These are phyloP conservation scores for Phthorimaea operculella DNA, from an alignment of 1,140 invertebrate genomes.

Conservation along the genomic window DNA sequence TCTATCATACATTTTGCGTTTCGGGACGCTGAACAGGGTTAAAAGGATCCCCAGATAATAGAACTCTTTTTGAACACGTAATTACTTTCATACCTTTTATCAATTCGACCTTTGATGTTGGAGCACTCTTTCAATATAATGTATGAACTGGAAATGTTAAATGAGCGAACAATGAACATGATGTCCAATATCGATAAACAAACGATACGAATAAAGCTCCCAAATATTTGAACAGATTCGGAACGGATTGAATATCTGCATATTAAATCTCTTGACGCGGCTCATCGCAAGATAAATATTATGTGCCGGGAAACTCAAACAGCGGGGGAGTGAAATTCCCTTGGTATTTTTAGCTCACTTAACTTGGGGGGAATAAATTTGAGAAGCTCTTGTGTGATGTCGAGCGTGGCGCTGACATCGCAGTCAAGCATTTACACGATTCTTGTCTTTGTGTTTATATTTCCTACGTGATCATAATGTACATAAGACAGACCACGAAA, in stretches of 20 bases:
- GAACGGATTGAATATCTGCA: neutral
- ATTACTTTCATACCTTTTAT: no score
- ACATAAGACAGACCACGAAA: no score
- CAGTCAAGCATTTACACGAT: neutral
- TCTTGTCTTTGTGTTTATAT: no score
- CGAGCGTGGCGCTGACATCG: neutral
- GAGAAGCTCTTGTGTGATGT: neutral
- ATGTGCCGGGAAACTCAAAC: neutral
- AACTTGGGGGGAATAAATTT: neutral
- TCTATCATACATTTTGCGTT: conserved; percentile 3
- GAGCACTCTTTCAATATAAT: no score
- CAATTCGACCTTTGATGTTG: no score
- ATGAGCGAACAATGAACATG: no score
- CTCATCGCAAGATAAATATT: neutral
- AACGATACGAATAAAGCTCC: no score
- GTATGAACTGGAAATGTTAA: no score
- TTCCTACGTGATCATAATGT: no score
- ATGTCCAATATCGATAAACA: no score
- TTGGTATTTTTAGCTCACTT: neutral
- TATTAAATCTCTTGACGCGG: neutral
- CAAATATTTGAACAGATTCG: neutral
- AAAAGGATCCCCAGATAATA: no score
- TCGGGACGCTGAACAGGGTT: neutral
- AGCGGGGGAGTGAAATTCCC: neutral
- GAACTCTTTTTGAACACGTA: no score